A percentile compares a stretch with the other conserved stretches of the same genome.
Conservation (phyloP, 2,888 invertebrate genomes). For the Pristionchus exspectatus region DNA sequence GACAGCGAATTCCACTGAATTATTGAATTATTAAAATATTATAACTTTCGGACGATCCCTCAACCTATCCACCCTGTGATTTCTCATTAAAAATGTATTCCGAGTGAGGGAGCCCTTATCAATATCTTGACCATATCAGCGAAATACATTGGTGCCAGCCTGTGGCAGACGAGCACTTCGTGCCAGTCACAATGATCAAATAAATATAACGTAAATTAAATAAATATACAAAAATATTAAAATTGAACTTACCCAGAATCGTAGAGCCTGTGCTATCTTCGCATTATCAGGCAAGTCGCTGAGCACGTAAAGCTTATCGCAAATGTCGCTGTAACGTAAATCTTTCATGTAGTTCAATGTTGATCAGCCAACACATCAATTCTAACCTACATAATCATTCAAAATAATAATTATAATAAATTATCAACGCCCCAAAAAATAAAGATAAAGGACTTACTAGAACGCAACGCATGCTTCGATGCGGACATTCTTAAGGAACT, state of each 20-base stretch:
- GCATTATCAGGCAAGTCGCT: background rate
- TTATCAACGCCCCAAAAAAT: no score
- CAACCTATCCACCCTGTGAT: background rate
- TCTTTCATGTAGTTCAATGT: background rate
- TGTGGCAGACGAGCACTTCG: background rate
- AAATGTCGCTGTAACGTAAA: background rate
- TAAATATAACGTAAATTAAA: background rate
- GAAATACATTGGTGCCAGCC: background rate
- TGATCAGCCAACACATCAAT: background rate
- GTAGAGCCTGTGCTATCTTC: slow-evolving; percentile 19
- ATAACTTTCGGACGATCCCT: background rate
- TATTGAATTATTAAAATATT: background rate
- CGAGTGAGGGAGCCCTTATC: background rate
- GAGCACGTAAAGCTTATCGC: background rate
- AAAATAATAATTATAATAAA: no score
- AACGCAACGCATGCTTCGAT: background rate
- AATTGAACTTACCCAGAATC: background rate
- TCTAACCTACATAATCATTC: no score
- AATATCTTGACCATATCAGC: background rate
- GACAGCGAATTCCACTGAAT: slow-evolving; percentile 45
- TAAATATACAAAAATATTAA: background rate
- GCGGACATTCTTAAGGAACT: background rate
- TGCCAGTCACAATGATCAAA: background rate
- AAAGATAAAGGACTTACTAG: background rate
- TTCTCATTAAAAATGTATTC: background rate